Conservation (phyloP, 2,888 invertebrate species). For the Phalera bucephala region DNA sequence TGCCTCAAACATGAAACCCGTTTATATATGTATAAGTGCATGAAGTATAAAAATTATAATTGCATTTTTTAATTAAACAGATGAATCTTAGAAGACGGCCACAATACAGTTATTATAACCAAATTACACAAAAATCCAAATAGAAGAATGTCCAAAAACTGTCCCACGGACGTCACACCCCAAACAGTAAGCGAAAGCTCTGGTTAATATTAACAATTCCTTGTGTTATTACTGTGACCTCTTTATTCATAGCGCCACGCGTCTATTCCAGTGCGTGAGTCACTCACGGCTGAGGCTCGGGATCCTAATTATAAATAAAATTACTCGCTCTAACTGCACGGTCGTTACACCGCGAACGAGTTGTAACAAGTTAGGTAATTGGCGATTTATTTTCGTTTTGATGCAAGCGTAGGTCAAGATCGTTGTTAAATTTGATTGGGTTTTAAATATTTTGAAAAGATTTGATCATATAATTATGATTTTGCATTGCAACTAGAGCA, state of each 20-base stretch:
- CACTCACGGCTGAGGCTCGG: conserved; percentile 23
- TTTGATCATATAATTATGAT: too few species aligned
- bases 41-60: too few species aligned
- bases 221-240: conserved; percentile 36
- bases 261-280: conserved; percentile 44
- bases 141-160: conserved; percentile 10
- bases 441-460: too few species aligned
- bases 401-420: conserved; percentile 56
- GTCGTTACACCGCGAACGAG: conserved; percentile 39
- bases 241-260: conserved; percentile 36
- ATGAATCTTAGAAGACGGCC: too few species aligned
- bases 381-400: conserved; percentile 39
- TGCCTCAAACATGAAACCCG: too few species aligned
- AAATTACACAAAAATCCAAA: background rate
- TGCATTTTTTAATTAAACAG: too few species aligned
- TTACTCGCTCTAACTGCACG: conserved; percentile 35
- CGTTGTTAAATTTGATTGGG: conserved; percentile 30
- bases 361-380: conserved; percentile 48
- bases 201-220: conserved; percentile 22
- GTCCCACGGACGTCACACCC: conserved; percentile 17
- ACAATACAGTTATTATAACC: too few species aligned
- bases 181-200: conserved; percentile 8
- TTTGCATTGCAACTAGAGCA: too few species aligned
- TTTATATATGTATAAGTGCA: too few species aligned
- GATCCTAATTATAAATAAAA: conserved; percentile 43